Evolutionary conservation across 1,140 invertebrate genomes (phyloP).

Genomic region (Scaptomyza graminum): DNA sequence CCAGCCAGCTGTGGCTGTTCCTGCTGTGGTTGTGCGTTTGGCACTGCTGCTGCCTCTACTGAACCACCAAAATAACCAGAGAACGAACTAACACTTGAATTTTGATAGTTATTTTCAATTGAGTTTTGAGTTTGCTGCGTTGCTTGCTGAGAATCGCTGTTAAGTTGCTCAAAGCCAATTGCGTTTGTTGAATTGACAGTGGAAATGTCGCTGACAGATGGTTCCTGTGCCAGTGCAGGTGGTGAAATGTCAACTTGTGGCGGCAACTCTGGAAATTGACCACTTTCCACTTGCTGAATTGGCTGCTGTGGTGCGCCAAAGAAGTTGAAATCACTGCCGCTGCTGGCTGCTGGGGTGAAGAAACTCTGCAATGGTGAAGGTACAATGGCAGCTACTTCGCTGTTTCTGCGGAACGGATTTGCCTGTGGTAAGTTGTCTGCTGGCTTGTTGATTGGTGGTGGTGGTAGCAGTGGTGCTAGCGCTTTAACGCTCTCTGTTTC

Average conservation of each 20-base stretch:
- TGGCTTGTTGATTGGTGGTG: background rate
- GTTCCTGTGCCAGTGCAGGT: slow-evolving; percentile 33
- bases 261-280: slow-evolving; percentile 51
- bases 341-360: slow-evolving; percentile 42
- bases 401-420: slow-evolving; percentile 29
- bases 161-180: slow-evolving; percentile 68
- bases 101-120: slow-evolving; percentile 49
- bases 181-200: slow-evolving; percentile 17
- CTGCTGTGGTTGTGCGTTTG: slow-evolving; percentile 10
- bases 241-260: slow-evolving; percentile 36
- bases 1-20: slow-evolving; percentile 1
- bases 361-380: slow-evolving; percentile 60
- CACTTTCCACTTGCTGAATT: background rate
- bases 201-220: slow-evolving; percentile 1
- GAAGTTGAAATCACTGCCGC: slow-evolving; percentile 55
- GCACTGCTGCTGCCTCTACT: background rate
- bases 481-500: background rate
- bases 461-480: slow-evolving; percentile 7
- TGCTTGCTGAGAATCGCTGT: slow-evolving; percentile 60
- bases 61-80: slow-evolving; percentile 56
- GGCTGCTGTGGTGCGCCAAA: slow-evolving; percentile 33
- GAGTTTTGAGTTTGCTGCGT: slow-evolving; percentile 27
- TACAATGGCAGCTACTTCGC: slow-evolving; percentile 20
- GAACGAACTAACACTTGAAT: slow-evolving; percentile 65
- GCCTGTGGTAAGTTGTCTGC: slow-evolving; percentile 10